Evolutionary conservation across 2,888 invertebrate species (phyloP).

Genomic region (Toxonevra muliebris): DNA sequence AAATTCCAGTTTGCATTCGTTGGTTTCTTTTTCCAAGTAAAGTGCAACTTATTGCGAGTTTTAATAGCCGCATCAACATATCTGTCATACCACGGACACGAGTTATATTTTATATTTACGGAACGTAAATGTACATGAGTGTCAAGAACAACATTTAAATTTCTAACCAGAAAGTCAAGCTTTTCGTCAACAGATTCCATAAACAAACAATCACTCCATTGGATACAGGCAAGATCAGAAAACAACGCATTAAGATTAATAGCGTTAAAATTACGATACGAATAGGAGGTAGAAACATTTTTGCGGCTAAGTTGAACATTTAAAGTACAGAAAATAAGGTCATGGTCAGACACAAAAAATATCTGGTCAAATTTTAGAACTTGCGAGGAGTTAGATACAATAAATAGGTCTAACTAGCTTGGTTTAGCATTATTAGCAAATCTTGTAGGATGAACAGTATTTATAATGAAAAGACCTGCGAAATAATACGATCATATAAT

Average conservation of each 20-base stretch:
- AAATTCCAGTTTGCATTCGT: too few species aligned
- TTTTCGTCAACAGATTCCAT: not conserved
- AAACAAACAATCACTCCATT: slow-evolving; percentile 12
- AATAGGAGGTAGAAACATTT: not conserved
- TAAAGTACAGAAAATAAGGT: slow-evolving; percentile 14
- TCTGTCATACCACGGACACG: too few species aligned
- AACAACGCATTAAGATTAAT: not conserved
- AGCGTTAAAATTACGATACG: slow-evolving; percentile 13
- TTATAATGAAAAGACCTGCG: slow-evolving; percentile 10
- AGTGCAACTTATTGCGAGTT: too few species aligned
- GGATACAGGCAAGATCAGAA: not conserved
- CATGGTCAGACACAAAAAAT: slow-evolving; percentile 13
- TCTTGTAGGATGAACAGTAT: slow-evolving; percentile 13
- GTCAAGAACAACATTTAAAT: too few species aligned
- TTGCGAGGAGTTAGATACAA: not conserved
- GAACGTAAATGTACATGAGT: too few species aligned
- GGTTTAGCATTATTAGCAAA: slow-evolving; percentile 19
- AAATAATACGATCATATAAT: slow-evolving; percentile 8
- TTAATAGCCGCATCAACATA: too few species aligned
- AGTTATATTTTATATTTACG: too few species aligned
- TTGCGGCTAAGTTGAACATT: not conserved
- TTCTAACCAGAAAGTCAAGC: not conserved
- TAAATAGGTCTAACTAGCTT: slow-evolving; percentile 15
- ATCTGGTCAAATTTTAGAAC: slow-evolving; percentile 18
- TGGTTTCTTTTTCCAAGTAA: too few species aligned